Evolutionary conservation across 1,140 invertebrate species (phyloP).

Genomic region (Neelides sp.): DNA sequence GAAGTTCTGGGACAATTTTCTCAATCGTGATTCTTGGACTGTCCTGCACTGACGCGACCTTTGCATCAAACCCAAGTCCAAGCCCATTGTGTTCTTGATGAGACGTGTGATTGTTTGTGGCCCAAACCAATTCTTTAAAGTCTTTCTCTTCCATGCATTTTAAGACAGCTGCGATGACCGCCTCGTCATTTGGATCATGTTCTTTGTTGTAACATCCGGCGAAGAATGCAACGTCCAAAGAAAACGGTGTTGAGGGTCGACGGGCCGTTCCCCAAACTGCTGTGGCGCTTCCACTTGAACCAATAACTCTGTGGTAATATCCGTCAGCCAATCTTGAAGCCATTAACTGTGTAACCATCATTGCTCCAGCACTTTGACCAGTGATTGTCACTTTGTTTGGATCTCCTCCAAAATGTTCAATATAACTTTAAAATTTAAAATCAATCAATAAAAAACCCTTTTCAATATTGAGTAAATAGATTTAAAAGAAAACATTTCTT

Average conservation of each 20-base stretch:
- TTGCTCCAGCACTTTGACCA: slow-evolving; percentile 2
- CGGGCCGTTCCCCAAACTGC: slow-evolving; percentile 1
- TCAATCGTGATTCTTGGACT: not conserved
- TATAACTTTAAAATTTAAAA: not conserved
- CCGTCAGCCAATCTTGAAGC: not conserved
- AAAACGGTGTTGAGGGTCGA: not conserved
- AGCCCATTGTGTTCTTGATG: not conserved
- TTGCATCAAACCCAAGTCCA: slow-evolving; percentile 1
- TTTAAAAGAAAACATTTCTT: not conserved
- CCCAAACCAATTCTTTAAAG: no score
- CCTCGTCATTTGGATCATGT: not conserved
- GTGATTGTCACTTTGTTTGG: slow-evolving; percentile 2
- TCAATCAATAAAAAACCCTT: no score
- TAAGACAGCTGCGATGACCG: not conserved
- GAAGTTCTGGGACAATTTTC: not conserved
- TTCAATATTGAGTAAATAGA: no score
- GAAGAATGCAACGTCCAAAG: not conserved
- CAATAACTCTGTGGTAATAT: not conserved
- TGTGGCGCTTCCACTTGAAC: not conserved
- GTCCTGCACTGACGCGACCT: slow-evolving; percentile 4
- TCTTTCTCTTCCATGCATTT: no score
- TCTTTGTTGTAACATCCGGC: not conserved
- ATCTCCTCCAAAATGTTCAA: slow-evolving; percentile 7
- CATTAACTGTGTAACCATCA: slow-evolving; percentile 3
- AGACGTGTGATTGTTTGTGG: not conserved